Conservation (phyloP, 1,140 invertebrate genomes). For the Pseudomyrmex sp. region DNA sequence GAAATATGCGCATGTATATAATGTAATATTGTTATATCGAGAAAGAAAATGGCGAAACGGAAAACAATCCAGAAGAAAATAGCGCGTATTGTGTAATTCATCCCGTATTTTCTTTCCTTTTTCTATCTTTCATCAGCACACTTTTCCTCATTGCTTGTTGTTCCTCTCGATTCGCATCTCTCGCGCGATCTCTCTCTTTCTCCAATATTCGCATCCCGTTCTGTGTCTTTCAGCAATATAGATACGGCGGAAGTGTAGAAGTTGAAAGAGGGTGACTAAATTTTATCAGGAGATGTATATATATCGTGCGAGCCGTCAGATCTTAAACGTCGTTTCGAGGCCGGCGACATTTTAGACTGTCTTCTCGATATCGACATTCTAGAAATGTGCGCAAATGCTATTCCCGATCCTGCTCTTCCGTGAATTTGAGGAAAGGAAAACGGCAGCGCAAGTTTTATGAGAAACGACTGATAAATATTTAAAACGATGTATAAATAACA, state of each 20-base stretch:
- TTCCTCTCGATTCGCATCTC: constrained; percentile 10
- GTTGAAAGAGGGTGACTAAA: constrained; percentile 42
- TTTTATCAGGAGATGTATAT: constrained; percentile 53
- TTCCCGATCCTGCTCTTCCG: constrained; percentile 29
- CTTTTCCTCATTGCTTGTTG: constrained; percentile 29
- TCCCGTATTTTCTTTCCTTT: constrained; percentile 20
- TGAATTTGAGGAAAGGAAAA: constrained; percentile 44
- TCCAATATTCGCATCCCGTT: neutral
- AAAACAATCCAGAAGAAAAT: constrained; percentile 17
- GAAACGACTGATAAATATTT: neutral
- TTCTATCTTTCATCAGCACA: constrained; percentile 12
- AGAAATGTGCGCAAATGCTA: constrained; percentile 32
- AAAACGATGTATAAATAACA: no score
- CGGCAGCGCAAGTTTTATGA: neutral
- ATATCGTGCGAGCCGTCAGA: constrained; percentile 23
- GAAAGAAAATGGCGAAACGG: neutral
- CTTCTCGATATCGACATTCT: constrained; percentile 43
- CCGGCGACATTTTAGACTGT: constrained; percentile 53
- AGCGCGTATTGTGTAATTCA: constrained; percentile 48
- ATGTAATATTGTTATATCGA: neutral
- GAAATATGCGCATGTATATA: neutral
- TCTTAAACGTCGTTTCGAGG: constrained; percentile 47
- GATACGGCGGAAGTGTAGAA: constrained; percentile 1
- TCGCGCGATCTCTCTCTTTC: neutral
- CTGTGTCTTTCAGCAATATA: neutral